Evolutionary conservation across 2,113 vertebrate genomes (phyloP), one percentile per base, ranked within the genome.

Genomic region (Okapia johnstoni): DNA sequence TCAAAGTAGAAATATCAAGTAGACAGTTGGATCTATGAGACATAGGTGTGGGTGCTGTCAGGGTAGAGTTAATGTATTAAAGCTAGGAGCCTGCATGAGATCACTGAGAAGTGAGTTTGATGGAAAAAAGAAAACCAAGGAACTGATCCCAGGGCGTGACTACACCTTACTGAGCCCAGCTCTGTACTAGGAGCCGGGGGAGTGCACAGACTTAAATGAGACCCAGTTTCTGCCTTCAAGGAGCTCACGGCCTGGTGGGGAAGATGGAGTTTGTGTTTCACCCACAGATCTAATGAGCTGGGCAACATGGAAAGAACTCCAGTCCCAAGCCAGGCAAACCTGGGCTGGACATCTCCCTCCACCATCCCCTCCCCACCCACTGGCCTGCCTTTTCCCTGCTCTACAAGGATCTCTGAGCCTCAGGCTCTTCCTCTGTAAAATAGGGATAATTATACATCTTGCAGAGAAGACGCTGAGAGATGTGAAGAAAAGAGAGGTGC

Each of bases 1-100:
- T 52, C 36, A 43, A 33, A 21, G 50, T 6, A 46, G 85, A n/a
- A 60, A 55, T 2, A 36, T 8, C 21, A 4, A 43, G 48, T 1
- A 10, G 54, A 16, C 17, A 7, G 58, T 2, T 16, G 60, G 87
- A 7, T 11, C 21, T 9, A 7, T 1, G 73, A 26, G 76, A 25
- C 26, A 2, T 1, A 26, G n/a, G 11, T 1, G 6, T 6, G 14
- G 48, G 55, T 0, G 10, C 26, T 2, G 10, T 40, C 11, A 21
- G 54, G 23, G 43, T 21, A 1, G 0, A 4, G 28, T 2, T 2
- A 26, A 11, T 16, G 10, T 6, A 25, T 26, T 7, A 26, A n/a
- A 85, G 40, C 16, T 33, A 36, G 2, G 10, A 77, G 40, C 61
- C 70, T 15, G 79, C 9, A 2, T 21, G 48, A 25, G 77, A n/a